Evolutionary conservation across 2,797 vertebrate genomes (phyloP), one percentile per base, ranked within the genome.

Genomic region (Sebastes jordani): DNA sequence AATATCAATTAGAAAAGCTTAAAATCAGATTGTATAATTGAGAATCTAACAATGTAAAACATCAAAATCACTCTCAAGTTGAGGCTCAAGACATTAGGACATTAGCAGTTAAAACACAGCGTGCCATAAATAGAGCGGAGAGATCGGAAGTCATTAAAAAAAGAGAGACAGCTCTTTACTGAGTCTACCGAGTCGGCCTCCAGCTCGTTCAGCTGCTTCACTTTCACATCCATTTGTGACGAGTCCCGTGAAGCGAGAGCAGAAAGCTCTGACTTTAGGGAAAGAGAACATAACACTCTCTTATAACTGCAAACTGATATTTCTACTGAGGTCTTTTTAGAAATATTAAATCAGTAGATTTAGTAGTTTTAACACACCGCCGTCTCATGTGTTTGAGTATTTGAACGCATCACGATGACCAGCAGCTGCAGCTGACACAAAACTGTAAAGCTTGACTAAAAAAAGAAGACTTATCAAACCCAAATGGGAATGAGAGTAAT

Each of bases 181-280:
- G 11, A 60, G 36, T 38, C 36, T 14, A 38, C 61, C 25, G 67
- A 66, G 20, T 64, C 61, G 2, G 74, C 77, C 78, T 62, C 2
- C 0, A 63, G 70, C 59, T 65, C 7, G 32, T 70, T 78, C 52
- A 32, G 70, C 38, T 49, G 76, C 7, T 80, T 82, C 34, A 63
- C 34, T 63, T 63, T 70, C 49, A 34, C 42, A 75, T 71, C 64
- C 60, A 42, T 81, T 74, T 69, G 63, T 61, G 61, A 72, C 25
- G n/a, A 59, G 11, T 62, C 67, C 54, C 14, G 3, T 46, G 71
- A 69, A 77, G 78, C 27, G 4, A 73, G 52, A 70, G 42, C 25
- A 65, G n/a, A 46, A 69, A 72, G 72, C 77, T 69, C 2, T 11
- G 42, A 80, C 77, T 78, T 70, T 7, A 38, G 36, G 36, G 36